A percentile compares a stretch with the other conserved stretches of the same genome.
These are phyloP conservation scores for Heterohyrax brucei DNA, from an alignment of 2,797 vertebrate species.

Conservation along the genomic window DNA sequence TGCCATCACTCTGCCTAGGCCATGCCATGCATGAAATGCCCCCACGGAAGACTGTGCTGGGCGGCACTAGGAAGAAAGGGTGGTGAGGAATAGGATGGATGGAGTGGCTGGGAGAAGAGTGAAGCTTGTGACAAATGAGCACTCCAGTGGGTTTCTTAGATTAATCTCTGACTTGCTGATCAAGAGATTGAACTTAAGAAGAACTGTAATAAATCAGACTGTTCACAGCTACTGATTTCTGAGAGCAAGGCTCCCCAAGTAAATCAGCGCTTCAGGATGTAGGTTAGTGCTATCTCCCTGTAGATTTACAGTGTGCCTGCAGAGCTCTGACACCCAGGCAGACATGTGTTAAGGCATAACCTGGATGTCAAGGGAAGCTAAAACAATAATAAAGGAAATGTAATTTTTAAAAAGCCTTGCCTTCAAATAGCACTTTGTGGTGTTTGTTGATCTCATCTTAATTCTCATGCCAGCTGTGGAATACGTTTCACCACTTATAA, in stretches of 20 bases:
- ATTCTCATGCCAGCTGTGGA: neutral
- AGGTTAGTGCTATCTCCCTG: neutral
- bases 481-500: neutral
- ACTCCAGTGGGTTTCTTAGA: neutral
- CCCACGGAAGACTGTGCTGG: neutral
- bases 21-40: neutral
- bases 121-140: conserved; percentile 47
- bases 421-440: neutral
- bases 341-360: no score
- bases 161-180: conserved; percentile 54
- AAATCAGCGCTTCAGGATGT: neutral
- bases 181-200: conserved; percentile 57
- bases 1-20: neutral
- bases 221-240: conserved; percentile 42
- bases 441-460: neutral
- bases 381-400: neutral
- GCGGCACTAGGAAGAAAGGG: neutral
- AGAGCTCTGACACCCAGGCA: neutral
- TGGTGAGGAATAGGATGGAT: neutral
- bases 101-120: neutral
- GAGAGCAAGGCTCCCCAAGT: neutral
- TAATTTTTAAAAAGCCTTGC: neutral
- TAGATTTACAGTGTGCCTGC: neutral
- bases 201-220: conserved; percentile 56
- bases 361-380: neutral